Evolutionary conservation across 2,888 invertebrate species (phyloP).

Genomic region (Oscheius sp.): DNA sequence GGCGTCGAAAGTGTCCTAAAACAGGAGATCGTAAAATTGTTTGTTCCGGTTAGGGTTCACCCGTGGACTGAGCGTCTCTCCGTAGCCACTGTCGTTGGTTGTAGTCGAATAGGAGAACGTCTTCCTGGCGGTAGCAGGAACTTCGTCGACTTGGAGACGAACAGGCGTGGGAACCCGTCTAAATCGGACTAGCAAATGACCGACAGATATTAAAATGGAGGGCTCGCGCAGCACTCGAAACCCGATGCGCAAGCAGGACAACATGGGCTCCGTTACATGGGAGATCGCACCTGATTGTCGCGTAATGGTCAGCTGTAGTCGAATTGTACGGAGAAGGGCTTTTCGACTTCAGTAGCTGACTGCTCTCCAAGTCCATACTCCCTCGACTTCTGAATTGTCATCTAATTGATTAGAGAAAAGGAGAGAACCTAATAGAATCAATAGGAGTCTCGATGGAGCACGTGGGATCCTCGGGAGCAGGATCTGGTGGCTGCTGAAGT

Average conservation of each 20-base stretch:
- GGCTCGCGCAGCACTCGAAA: slow-evolving; percentile 27
- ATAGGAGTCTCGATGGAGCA: slow-evolving; percentile 7
- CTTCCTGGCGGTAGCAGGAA: slow-evolving; percentile 2
- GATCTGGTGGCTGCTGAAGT: slow-evolving; percentile 28
- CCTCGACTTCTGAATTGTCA: slow-evolving; percentile 13
- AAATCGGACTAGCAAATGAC: slow-evolving; percentile 10
- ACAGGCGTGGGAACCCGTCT: slow-evolving; percentile 27
- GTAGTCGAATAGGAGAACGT: slow-evolving; percentile 22
- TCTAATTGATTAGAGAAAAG: not conserved
- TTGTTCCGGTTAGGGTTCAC: not conserved
- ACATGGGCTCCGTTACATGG: slow-evolving; percentile 21
- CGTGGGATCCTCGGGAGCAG: slow-evolving; percentile 32
- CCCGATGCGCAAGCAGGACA: slow-evolving; percentile 18
- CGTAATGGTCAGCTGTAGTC: slow-evolving; percentile 46
- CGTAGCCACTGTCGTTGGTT: slow-evolving; percentile 35
- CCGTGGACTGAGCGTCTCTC: slow-evolving; percentile 5
- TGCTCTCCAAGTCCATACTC: slow-evolving; percentile 46
- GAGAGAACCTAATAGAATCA: slow-evolving; percentile 5
- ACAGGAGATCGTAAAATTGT: not conserved
- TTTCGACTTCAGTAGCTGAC: slow-evolving; percentile 50
- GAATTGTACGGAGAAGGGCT: slow-evolving; percentile 52
- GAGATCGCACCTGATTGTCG: slow-evolving; percentile 45
- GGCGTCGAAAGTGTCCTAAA: slow-evolving; percentile 26
- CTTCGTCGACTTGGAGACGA: slow-evolving; percentile 12
- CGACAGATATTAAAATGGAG: slow-evolving; percentile 18